Conservation (phyloP, 2,888 invertebrate species). For the Cepaea hortensis region DNA sequence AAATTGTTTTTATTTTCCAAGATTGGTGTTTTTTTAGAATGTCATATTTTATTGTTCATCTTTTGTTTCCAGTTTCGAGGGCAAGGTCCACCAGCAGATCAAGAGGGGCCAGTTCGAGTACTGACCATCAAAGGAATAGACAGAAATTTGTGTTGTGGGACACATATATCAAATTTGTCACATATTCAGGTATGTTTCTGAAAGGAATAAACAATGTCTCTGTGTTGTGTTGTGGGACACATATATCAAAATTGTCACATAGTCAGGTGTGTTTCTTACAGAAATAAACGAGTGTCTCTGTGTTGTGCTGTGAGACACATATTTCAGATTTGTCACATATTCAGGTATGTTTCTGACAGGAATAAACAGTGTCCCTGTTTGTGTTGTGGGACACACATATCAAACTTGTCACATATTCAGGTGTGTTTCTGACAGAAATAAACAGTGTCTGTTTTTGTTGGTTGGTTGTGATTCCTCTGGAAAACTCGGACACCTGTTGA, state of each 20-base stretch:
- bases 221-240: slow-evolving; percentile 90
- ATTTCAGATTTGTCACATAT: slow-evolving; percentile 83
- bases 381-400: slow-evolving; percentile 92
- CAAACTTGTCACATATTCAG: slow-evolving; percentile 82
- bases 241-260: slow-evolving; percentile 85
- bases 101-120: slow-evolving; percentile 85
- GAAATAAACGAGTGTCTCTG: neutral
- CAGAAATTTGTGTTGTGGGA: slow-evolving; percentile 91
- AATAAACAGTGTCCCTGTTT: slow-evolving; percentile 87
- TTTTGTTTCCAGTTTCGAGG: slow-evolving; percentile 80
- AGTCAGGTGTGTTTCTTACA: slow-evolving; percentile 75
- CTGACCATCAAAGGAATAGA: slow-evolving; percentile 87
- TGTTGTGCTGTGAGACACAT: slow-evolving; percentile 91
- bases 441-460: neutral
- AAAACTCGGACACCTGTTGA: too few relatives aligned
- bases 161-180: slow-evolving; percentile 86
- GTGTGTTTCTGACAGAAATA: slow-evolving; percentile 61
- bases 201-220: neutral
- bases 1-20: too few relatives aligned
- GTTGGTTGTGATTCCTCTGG: too few relatives aligned
- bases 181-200: slow-evolving; percentile 77
- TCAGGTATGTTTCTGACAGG: slow-evolving; percentile 78
- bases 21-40: too few relatives aligned
- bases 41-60: neutral
- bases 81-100: slow-evolving; percentile 87